A percentile compares a stretch with the other conserved stretches of the same genome.
Conservation (phyloP, 35 echinoderm and acorn worm species). For the Lytechinus variegatus region DNA sequence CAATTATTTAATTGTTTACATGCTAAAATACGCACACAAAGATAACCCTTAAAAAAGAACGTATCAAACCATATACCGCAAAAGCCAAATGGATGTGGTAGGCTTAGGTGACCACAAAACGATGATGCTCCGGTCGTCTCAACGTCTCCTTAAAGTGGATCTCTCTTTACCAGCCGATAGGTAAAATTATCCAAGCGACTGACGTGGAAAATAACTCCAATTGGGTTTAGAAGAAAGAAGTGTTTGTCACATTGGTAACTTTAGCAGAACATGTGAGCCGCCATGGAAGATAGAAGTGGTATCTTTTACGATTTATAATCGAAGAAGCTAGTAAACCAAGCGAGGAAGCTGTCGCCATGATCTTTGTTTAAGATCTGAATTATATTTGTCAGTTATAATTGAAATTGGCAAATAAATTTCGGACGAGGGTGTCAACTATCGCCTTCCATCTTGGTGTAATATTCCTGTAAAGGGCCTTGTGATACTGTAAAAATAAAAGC, state of each 20-base stretch:
- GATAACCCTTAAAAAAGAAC: neutral
- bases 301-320: neutral
- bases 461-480: too few species aligned
- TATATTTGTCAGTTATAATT: too few species aligned
- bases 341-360: neutral
- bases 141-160: neutral
- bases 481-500: too few species aligned
- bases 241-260: conserved; percentile 42
- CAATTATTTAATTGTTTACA: too few species aligned
- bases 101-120: neutral
- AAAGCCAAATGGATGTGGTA: neutral
- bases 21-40: neutral
- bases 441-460: neutral
- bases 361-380: neutral
- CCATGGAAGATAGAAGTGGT: neutral
- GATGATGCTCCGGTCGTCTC: neutral
- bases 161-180: conserved; percentile 10
- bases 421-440: neutral
- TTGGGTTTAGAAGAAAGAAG: conserved; percentile 32
- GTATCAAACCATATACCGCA: neutral
- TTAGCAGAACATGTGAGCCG: neutral
- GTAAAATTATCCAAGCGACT: conserved; percentile 1
- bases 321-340: neutral
- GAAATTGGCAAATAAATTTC: neutral
- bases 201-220: neutral